A percentile compares a stretch with the other conserved stretches of the same genome.
Evolutionary conservation across 2,888 invertebrate species (phyloP).

Genomic region (Coleophora deauratella): DNA sequence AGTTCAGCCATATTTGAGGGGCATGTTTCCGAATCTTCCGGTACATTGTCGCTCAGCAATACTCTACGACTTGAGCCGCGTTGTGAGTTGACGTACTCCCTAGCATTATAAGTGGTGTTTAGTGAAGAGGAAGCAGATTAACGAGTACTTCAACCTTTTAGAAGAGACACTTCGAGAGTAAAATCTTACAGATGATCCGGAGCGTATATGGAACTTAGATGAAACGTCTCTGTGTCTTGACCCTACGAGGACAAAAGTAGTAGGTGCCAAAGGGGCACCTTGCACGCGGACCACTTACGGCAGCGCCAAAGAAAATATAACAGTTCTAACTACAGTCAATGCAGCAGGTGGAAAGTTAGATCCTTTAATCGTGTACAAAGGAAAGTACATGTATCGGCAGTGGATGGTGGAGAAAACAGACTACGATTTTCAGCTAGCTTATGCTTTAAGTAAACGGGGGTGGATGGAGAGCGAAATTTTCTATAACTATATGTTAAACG

Average conservation of each 20-base stretch:
- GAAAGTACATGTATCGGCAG: not conserved
- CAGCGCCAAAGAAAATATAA: not conserved
- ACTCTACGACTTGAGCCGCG: too few species aligned
- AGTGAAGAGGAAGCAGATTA: too few species aligned
- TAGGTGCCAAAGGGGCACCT: not conserved
- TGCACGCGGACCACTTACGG: not conserved
- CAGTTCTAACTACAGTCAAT: not conserved
- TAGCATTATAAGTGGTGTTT: too few species aligned
- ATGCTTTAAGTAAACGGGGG: slow-evolving; percentile 6
- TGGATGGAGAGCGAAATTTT: slow-evolving; percentile 8
- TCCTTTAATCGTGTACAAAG: not conserved
- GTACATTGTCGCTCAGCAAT: too few species aligned
- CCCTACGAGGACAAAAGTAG: not conserved
- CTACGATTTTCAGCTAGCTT: slow-evolving; percentile 1
- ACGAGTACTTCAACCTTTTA: not conserved
- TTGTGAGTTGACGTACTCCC: too few species aligned
- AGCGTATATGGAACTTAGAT: not conserved
- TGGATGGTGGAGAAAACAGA: not conserved
- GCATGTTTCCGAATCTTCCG: too few species aligned
- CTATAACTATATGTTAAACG: slow-evolving; percentile 1
- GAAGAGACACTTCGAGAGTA: not conserved
- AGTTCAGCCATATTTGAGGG: too few species aligned
- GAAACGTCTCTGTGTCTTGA: not conserved
- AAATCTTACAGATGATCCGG: not conserved
- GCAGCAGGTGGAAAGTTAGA: not conserved